These are phyloP conservation scores for Sphaerophoria rueppellii DNA, from an alignment of 2,888 invertebrate genomes.

Conservation along the genomic window DNA sequence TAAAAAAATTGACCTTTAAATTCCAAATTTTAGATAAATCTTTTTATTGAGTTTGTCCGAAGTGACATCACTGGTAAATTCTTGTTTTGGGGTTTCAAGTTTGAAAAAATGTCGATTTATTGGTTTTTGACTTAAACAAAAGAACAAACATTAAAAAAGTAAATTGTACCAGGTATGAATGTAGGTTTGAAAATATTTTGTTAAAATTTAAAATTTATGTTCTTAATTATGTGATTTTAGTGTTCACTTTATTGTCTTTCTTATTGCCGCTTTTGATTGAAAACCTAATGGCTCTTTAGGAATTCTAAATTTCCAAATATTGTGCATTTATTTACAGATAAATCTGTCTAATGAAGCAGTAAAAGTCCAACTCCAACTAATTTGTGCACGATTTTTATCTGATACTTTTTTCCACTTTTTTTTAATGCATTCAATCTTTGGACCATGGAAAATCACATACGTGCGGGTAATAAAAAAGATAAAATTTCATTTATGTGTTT, in stretches of 20 bases:
- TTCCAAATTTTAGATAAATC: background rate
- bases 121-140: background rate
- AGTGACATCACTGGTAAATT: conserved; percentile 7
- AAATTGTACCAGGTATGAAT: background rate
- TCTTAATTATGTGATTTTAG: background rate
- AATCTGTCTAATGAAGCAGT: conserved; percentile 66
- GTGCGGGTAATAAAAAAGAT: conserved; percentile 14
- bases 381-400: conserved; percentile 57
- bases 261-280: conserved; percentile 13
- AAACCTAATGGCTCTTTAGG: conserved; percentile 55
- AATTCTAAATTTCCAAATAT: conserved; percentile 14
- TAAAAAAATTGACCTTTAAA: too few species aligned
- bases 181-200: background rate
- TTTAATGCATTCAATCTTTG: background rate
- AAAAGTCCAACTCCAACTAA: conserved; percentile 56
- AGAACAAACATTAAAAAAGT: background rate
- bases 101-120: background rate
- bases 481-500: conserved; percentile 7
- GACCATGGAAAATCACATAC: background rate
- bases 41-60: background rate
- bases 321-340: conserved; percentile 55
- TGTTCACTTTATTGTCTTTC: background rate
- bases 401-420: conserved; percentile 35
- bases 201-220: background rate
- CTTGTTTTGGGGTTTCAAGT: background rate